Evolutionary conservation across 2,113 vertebrate genomes (phyloP).

Genomic region (Acanthochromis polyacanthus): DNA sequence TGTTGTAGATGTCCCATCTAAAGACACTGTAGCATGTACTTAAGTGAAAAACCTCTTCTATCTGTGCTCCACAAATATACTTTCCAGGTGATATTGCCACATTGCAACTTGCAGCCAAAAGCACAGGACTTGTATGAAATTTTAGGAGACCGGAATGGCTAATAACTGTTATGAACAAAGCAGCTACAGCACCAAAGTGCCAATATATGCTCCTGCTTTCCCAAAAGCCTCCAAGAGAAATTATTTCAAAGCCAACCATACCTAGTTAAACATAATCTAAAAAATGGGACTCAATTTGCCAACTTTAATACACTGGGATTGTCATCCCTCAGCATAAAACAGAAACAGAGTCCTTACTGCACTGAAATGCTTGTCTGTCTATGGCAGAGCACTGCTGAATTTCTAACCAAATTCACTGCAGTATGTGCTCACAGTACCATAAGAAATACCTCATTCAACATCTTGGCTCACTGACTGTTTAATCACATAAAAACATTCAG

Average conservation of each 20-base stretch:
- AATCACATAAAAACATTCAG: neutral
- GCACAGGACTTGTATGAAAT: no score
- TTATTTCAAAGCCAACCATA: neutral
- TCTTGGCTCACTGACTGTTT: constrained; percentile 7
- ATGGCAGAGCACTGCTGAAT: neutral
- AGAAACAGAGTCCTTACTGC: constrained; percentile 9
- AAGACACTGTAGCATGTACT: neutral
- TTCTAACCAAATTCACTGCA: constrained; percentile 2
- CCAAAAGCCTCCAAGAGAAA: neutral
- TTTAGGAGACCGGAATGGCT: neutral
- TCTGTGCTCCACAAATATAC: no score
- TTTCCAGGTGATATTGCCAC: neutral
- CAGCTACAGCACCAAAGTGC: neutral
- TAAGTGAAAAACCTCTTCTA: neutral
- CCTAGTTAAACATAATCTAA: constrained; percentile 13
- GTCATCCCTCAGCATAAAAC: constrained; percentile 37
- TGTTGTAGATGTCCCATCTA: neutral
- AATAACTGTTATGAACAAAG: neutral
- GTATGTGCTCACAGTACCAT: neutral
- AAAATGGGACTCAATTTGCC: constrained; percentile 8
- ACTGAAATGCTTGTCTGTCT: constrained; percentile 15
- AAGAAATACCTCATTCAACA: neutral
- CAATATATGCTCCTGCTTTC: neutral
- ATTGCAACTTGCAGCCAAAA: neutral
- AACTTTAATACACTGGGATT: neutral